Base-by-base conservation (phyloP, 30 jellyfish, hydroid and myxozoan species). In the Turritopsis dohrnii region DNA sequence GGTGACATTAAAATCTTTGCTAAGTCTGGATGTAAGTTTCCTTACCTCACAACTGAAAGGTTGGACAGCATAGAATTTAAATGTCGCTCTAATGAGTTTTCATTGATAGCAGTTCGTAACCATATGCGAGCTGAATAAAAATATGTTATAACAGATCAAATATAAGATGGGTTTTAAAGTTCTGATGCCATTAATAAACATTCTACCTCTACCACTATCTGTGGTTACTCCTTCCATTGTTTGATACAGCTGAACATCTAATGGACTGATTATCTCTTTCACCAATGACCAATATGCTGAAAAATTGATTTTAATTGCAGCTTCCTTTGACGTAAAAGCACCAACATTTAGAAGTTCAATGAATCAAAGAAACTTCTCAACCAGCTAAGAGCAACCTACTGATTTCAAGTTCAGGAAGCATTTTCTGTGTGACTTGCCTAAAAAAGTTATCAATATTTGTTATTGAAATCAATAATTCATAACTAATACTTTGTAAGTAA, bases 171-270 rank as follows among this genome's bases (percentile, higher is more conserved):
- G n/a, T n/a, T n/a, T n/a, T n/a, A n/a, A n/a, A n/a, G n/a, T n/a
- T n/a, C n/a, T n/a, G n/a, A n/a, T n/a, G n/a, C n/a, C n/a, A n/a
- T n/a, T n/a, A n/a, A n/a, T n/a, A n/a, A n/a, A n/a, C n/a, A n/a
- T n/a, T n/a, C 74, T 53, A 90, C 97, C 94, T 86, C 90, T 83
- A 41, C 97, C 97, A 24, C 96, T 71, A 52, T 90, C 97, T 1
- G 97, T 86, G 29, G 79, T 86, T 1, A 90, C 81, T 23, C 74
- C 83, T 7, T 76, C 71, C 30, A 86, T 28, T 8, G 96, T 53
- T 52, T 52, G n/a, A 72, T 75, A 84, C 29, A 89, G 75, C 23
- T 90, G 88, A 24, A 83, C 71, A 31, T 90, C 97, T 24, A 89
- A 79, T 22, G 91, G 84, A 1, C 89, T 28, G 83, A 90, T 28